Base-by-base conservation (phyloP, 2,888 invertebrate genomes). In the Pecten maximus region DNA sequence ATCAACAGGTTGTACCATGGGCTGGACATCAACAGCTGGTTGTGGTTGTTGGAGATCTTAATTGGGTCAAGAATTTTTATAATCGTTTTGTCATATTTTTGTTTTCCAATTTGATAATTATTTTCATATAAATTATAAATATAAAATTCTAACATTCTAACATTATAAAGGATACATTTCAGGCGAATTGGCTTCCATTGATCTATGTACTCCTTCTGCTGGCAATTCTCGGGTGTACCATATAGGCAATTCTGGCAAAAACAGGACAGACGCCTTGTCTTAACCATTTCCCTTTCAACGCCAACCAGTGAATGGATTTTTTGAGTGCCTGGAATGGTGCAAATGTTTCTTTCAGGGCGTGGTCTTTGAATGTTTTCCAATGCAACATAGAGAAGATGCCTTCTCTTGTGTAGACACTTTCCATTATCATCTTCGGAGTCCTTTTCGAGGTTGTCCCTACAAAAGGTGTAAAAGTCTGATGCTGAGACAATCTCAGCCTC, bases 211-310 rank as follows among this genome's bases (percentile, higher is more conserved):
- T 60, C 10, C 23, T 23, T 35, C 35, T 89, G 23, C 23, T 60
- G 8, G 44, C 74, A 88, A 3, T 40, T 23, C 19, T 90, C 74
- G 40, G 23, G 87, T 28, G 35, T 19, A 39, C 35, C 44, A 1
- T 87, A 35, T 19, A 88, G 19, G 40, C 91, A 91, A 15, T 28
- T 44, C 19, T 10, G 16, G 60, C 91, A 89, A 88, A 89, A 91
- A 44, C 91, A 89, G 1, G 90, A 90, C 16, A 90, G 88, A 48
- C 92, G 48, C 39, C 90, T 90, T n/a, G 91, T 92, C 39, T 50
- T 86, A 15, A 90, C 40, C 35, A 74, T 28, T 16, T 89, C 92
- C 50, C 87, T 39, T 35, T 88, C n/a, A 23, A 89, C 87, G 10
- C 90, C 90, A 16, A 40, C 28, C 23, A 91, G 88, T 35, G 89